phyloP scores from a whole-genome alignment of 2,113 vertebrate genomes.

The Poicephalus meyeri region DNA sequence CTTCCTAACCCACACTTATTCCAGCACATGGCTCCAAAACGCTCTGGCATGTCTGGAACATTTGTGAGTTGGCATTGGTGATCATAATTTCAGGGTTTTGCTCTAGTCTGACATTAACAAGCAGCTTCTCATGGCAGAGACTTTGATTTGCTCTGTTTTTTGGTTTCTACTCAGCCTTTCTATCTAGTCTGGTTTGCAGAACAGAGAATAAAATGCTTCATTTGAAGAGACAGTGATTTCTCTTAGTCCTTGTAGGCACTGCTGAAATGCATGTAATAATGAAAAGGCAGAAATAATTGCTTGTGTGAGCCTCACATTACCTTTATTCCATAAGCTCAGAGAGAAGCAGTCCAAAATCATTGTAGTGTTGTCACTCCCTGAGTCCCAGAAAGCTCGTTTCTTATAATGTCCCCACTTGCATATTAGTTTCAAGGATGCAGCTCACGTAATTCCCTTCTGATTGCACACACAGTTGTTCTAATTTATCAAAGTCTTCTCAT shows the following conservation, averaged over 20 bases:
- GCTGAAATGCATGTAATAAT: not conserved
- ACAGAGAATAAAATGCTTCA: not conserved
- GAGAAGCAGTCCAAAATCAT: not conserved
- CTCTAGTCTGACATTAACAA: not conserved
- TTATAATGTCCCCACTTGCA: not conserved
- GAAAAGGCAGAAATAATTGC: not conserved
- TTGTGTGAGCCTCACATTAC: not conserved
- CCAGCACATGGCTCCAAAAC: not conserved
- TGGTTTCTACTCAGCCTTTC: not conserved
- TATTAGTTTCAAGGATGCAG: not conserved
- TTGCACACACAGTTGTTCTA: not conserved
- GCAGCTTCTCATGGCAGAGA: not conserved
- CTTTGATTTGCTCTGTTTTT: not conserved
- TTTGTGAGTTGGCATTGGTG: not conserved
- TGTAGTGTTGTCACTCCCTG: not conserved
- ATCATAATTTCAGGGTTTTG: not conserved
- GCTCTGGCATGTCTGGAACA: not conserved
- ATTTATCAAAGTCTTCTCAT: conserved; percentile 5
- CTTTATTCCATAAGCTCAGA: not conserved
- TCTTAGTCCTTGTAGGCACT: not conserved
- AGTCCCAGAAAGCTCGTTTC: not conserved
- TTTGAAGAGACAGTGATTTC: not conserved
- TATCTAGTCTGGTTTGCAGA: not conserved
- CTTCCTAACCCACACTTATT: not conserved
- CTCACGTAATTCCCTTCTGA: not conserved